A percentile compares a stretch with the other conserved stretches of the same genome.
These are phyloP conservation scores for Epizoanthus fatuus DNA, from an alignment of 92 coral and sea anemone genomes.

Conservation along the genomic window DNA sequence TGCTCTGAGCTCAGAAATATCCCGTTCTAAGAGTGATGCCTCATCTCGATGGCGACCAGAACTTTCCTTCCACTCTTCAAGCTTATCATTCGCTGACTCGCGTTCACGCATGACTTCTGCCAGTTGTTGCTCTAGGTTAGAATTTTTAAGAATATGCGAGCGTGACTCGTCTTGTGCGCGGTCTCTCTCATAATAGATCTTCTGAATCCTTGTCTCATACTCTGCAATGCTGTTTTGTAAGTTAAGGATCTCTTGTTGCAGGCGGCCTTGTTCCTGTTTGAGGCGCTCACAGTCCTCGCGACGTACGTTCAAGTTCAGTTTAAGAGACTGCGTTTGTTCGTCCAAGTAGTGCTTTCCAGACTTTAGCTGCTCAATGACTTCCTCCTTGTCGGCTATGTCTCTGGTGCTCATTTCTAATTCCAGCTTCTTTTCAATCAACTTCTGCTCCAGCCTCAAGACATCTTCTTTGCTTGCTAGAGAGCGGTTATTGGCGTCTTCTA, in stretches of 20 bases:
- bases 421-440: constrained; percentile 86
- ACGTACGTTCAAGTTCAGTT: constrained; percentile 74
- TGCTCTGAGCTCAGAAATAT: constrained; percentile 72
- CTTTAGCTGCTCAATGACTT: constrained; percentile 78
- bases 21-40: constrained; percentile 67
- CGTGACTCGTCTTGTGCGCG: constrained; percentile 86
- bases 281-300: constrained; percentile 91
- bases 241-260: constrained; percentile 87
- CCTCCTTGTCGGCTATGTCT: constrained; percentile 88
- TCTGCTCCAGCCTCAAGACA: constrained; percentile 90
- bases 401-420: constrained; percentile 74
- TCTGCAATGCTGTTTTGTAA: constrained; percentile 73
- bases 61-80: constrained; percentile 86
- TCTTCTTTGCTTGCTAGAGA: constrained; percentile 83
- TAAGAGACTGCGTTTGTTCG: constrained; percentile 88
- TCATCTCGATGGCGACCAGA: constrained; percentile 74
- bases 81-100: constrained; percentile 69
- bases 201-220: constrained; percentile 81
- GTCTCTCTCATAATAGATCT: constrained; percentile 81
- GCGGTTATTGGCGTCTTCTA: constrained; percentile 85
- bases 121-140: constrained; percentile 78
- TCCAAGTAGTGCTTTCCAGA: constrained; percentile 85
- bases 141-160: constrained; percentile 62
- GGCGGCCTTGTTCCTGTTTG: constrained; percentile 85
- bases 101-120: constrained; percentile 83